Conservation (phyloP, 2,113 vertebrate genomes). For the Podarcis raffonei region DNA sequence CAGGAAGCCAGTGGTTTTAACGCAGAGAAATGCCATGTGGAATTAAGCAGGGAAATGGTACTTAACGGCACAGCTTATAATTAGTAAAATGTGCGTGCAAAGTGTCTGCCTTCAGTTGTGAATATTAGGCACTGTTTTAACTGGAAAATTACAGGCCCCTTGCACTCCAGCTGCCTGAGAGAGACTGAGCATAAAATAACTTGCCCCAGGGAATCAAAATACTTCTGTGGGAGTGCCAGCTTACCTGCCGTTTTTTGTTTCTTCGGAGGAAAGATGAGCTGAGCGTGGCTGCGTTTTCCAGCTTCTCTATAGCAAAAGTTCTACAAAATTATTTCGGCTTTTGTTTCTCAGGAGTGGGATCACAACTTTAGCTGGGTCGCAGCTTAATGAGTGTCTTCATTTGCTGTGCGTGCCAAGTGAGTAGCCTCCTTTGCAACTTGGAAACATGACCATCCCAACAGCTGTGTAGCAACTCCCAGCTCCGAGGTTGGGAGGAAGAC, state of each 20-base stretch:
- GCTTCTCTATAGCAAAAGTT: not conserved
- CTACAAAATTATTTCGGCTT: not conserved
- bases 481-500: too few species aligned
- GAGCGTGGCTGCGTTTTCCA: not conserved
- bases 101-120: not conserved
- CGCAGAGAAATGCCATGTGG: not conserved
- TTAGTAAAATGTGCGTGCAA: not conserved
- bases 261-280: not conserved
- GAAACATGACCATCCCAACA: too few species aligned
- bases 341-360: not conserved
- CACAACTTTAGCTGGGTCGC: not conserved
- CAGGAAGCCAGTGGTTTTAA: not conserved
- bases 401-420: too few species aligned
- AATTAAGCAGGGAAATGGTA: not conserved
- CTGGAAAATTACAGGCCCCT: not conserved
- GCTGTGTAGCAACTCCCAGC: too few species aligned
- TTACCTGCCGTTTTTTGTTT: not conserved
- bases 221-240: not conserved
- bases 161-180: not conserved
- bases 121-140: not conserved
- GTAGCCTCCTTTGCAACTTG: too few species aligned
- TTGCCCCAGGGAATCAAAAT: not conserved
- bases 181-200: not conserved
- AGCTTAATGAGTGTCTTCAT: not conserved
- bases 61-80: not conserved